Conservation (phyloP, 2,797 vertebrate species). For the Enteromius argenteus region DNA sequence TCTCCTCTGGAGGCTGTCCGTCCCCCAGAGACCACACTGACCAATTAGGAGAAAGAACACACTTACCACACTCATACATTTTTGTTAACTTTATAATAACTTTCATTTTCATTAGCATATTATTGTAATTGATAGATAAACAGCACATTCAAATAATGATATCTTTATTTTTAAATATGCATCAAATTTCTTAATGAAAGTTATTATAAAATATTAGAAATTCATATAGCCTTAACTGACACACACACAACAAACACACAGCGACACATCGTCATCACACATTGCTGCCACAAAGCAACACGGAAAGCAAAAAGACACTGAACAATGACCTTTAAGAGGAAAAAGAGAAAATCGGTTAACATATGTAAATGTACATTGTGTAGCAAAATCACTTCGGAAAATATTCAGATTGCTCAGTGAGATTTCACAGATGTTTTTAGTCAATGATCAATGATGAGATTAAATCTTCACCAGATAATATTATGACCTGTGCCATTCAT, state of each 20-base stretch:
- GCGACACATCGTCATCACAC: constrained; percentile 43
- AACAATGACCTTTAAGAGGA: constrained; percentile 46
- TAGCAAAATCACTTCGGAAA: constrained; percentile 13
- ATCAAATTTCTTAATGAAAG: constrained; percentile 21
- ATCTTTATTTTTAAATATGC: not conserved
- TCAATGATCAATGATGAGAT: constrained; percentile 23
- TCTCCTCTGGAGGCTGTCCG: constrained; percentile 83
- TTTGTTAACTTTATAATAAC: constrained; percentile 10
- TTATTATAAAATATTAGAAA: constrained; percentile 31
- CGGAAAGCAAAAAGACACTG: constrained; percentile 72
- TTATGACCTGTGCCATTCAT: constrained; percentile 35
- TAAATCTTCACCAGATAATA: not conserved
- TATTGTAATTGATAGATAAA: not conserved
- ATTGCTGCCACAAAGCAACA: constrained; percentile 71
- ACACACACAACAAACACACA: constrained; percentile 54
- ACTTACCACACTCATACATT: constrained; percentile 1
- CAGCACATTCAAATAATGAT: not conserved
- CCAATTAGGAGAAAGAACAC: constrained; percentile 59
- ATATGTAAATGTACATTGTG: constrained; percentile 25
- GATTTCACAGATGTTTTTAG: constrained; percentile 44
- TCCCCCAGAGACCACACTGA: constrained; percentile 94
- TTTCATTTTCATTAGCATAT: constrained; percentile 17
- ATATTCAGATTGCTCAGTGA: constrained; percentile 28
- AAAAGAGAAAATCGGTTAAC: constrained; percentile 50
- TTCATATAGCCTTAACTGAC: constrained; percentile 1